phyloP scores from a whole-genome alignment of 2,888 invertebrate species.

The Eilema griseolum region DNA sequence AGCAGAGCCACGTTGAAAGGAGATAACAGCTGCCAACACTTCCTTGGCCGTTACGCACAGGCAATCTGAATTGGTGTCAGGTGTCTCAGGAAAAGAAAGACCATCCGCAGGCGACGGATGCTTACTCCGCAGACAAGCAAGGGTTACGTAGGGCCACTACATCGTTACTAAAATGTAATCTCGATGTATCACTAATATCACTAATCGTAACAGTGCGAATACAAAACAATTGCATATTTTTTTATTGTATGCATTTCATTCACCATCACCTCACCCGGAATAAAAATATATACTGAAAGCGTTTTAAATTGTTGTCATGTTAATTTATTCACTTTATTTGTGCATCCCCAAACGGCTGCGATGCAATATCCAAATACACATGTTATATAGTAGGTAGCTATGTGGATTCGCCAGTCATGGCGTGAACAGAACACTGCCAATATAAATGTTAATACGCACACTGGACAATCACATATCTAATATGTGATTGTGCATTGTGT shows the following conservation, averaged over 20 bases:
- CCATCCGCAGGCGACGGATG: too few relatives aligned
- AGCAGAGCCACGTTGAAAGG: too few relatives aligned
- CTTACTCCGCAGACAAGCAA: too few relatives aligned
- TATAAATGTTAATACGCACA: constrained; percentile 50
- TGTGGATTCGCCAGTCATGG: constrained; percentile 51
- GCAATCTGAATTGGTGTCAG: too few relatives aligned
- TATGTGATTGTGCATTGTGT: background rate
- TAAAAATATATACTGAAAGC: constrained; percentile 33
- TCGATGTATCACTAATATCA: too few relatives aligned
- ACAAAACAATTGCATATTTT: background rate
- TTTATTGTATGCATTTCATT: background rate
- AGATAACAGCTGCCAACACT: too few relatives aligned
- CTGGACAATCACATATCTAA: constrained; percentile 2
- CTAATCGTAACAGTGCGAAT: background rate
- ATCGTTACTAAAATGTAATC: too few relatives aligned
- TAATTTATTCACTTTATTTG: background rate
- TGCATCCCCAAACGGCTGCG: background rate
- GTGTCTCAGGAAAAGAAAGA: too few relatives aligned
- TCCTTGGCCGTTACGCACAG: too few relatives aligned
- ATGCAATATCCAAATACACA: background rate
- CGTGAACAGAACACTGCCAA: constrained; percentile 45
- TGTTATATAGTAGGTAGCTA: constrained; percentile 11
- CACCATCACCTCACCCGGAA: constrained; percentile 10
- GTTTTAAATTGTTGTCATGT: background rate
- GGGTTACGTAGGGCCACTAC: too few relatives aligned